A percentile compares a stretch with the other conserved stretches of the same genome.
Evolutionary conservation across 2,888 invertebrate genomes (phyloP).

Genomic region (Tridacna crocea): DNA sequence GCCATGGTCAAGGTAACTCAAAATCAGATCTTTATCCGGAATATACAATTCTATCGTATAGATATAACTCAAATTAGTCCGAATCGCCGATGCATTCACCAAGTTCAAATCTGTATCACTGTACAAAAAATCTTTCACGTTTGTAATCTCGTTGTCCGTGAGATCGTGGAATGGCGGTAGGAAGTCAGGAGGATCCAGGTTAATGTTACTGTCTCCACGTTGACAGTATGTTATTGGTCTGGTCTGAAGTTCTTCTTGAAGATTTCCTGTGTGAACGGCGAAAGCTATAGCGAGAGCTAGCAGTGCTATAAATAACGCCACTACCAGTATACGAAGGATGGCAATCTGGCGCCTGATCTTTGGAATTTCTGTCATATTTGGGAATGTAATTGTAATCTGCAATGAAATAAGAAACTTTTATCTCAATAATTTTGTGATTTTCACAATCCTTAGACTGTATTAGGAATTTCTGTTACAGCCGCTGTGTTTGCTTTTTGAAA

Average conservation of each 20-base stretch:
- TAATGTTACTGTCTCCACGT: neutral
- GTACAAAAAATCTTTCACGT: constrained; percentile 49
- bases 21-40: constrained; percentile 47
- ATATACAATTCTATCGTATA: constrained; percentile 53
- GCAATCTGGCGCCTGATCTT: constrained; percentile 22
- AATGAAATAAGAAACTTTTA: neutral
- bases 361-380: constrained; percentile 13
- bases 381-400: neutral
- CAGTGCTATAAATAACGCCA: constrained; percentile 7
- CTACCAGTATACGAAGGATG: constrained; percentile 13
- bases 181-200: constrained; percentile 50
- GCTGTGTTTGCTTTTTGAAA: too few relatives aligned
- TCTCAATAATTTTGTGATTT: too few relatives aligned
- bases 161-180: constrained; percentile 60
- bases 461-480: too few relatives aligned
- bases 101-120: constrained; percentile 48
- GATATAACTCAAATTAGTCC: constrained; percentile 45
- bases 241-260: neutral
- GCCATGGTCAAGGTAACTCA: constrained; percentile 48
- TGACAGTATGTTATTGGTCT: neutral
- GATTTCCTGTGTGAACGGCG: neutral
- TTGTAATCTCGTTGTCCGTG: constrained; percentile 46
- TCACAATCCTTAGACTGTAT: too few relatives aligned
- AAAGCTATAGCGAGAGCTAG: constrained; percentile 25
- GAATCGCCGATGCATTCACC: constrained; percentile 35